Percentiles rank a stretch among this genome's conserved stretches.
Evolutionary conservation across 2,888 invertebrate species (phyloP).

Genomic region (Chrysolina oricalcia): DNA sequence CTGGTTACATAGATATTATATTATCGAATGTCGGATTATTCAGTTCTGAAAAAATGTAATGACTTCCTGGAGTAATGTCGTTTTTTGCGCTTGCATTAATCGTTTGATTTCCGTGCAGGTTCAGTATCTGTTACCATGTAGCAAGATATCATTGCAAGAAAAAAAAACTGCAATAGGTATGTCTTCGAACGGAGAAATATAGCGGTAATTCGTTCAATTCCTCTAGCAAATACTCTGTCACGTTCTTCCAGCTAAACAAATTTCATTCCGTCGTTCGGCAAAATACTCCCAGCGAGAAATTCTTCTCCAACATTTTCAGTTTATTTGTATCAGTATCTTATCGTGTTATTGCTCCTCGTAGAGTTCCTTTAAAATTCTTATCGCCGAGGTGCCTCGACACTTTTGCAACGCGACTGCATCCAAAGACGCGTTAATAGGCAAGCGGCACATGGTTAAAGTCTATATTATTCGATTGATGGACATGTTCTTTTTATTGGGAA

Average conservation of each 20-base stretch:
- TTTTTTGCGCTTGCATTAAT: no score
- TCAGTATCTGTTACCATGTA: no score
- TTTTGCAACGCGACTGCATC: conserved; percentile 16
- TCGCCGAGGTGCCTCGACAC: not conserved
- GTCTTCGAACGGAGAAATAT: conserved; percentile 5
- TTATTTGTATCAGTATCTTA: conserved; percentile 30
- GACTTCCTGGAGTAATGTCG: no score
- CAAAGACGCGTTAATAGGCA: not conserved
- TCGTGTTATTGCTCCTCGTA: conserved; percentile 28
- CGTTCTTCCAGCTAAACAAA: conserved; percentile 11
- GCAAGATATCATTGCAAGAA: no score
- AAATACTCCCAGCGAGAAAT: conserved; percentile 6
- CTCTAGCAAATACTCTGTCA: not conserved
- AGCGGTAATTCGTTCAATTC: conserved; percentile 1
- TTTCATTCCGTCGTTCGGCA: not conserved
- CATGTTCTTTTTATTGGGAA: no score
- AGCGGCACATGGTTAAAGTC: not conserved
- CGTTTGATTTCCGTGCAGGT: no score
- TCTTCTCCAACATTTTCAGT: conserved; percentile 15
- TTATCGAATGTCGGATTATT: no score
- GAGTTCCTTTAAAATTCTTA: conserved; percentile 30
- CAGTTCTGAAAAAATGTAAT: no score
- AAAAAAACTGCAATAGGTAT: not conserved
- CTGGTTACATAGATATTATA: no score
- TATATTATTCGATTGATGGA: no score